Evolutionary conservation across 2,888 invertebrate genomes (phyloP).

Genomic region (Alentia gelatinosa): DNA sequence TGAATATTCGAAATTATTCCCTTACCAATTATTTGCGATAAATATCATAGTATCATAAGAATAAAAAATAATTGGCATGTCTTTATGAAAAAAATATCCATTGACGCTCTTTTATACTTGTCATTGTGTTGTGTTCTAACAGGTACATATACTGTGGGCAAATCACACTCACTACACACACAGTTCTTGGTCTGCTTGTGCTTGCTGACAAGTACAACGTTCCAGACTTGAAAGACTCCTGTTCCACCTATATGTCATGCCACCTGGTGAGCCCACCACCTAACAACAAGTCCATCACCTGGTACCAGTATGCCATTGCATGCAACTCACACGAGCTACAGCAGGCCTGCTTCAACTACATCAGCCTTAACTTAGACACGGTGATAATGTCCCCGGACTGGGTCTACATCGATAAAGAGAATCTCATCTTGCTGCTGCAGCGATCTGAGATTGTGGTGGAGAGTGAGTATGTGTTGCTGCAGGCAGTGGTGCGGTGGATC

Average conservation of each 20-base stretch:
- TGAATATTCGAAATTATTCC: too few species aligned
- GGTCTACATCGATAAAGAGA: constrained; percentile 90
- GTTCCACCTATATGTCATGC: constrained; percentile 90
- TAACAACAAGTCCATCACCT: constrained; percentile 88
- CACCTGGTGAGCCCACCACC: constrained; percentile 92
- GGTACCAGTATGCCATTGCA: constrained; percentile 93
- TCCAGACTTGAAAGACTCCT: constrained; percentile 91
- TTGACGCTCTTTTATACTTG: too few species aligned
- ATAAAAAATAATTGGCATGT: too few species aligned
- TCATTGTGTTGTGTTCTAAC: too few species aligned
- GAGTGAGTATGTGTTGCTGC: constrained; percentile 92
- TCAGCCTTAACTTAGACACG: constrained; percentile 63
- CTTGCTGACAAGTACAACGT: constrained; percentile 97
- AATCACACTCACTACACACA: constrained; percentile 83
- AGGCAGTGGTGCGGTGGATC: constrained; percentile 89
- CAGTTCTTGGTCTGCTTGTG: constrained; percentile 92
- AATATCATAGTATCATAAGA: too few species aligned
- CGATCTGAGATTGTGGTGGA: constrained; percentile 93
- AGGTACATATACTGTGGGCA: constrained; percentile 80
- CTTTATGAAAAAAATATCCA: too few species aligned
- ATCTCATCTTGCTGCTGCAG: constrained; percentile 85
- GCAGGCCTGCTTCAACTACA: constrained; percentile 62
- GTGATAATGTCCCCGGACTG: constrained; percentile 84
- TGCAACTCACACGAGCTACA: constrained; percentile 85
- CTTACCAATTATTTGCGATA: too few species aligned